These are phyloP conservation scores for Drosophila maculinotata DNA, from an alignment of 2,888 invertebrate genomes.

Conservation along the genomic window DNA sequence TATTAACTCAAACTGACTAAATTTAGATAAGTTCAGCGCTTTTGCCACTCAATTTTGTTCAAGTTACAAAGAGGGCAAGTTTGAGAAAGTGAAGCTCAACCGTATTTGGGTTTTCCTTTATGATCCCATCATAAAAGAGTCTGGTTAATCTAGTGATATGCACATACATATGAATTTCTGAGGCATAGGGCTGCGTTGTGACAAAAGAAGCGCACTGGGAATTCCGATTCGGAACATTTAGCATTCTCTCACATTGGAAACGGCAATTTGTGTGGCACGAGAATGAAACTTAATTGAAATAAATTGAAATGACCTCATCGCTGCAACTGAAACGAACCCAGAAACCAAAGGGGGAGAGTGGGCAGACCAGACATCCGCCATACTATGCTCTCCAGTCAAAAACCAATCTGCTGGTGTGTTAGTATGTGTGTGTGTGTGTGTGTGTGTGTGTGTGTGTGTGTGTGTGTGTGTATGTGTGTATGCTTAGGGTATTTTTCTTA, in stretches of 20 bases:
- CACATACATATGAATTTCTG: neutral
- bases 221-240: slow-evolving; percentile 3
- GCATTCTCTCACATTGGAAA: slow-evolving; percentile 26
- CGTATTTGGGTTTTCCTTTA: neutral
- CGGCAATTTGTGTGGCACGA: slow-evolving; percentile 25
- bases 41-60: too few species aligned
- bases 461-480: slow-evolving; percentile 9
- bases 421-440: slow-evolving; percentile 4
- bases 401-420: slow-evolving; percentile 35
- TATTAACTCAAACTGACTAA: too few species aligned
- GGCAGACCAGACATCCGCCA: slow-evolving; percentile 47
- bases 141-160: neutral
- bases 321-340: slow-evolving; percentile 34
- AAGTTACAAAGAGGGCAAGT: too few species aligned
- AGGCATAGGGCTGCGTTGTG: neutral
- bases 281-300: slow-evolving; percentile 82
- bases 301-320: slow-evolving; percentile 84
- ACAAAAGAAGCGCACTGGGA: neutral
- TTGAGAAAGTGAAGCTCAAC: too few species aligned
- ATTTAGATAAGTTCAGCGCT: too few species aligned
- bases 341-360: neutral
- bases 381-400: slow-evolving; percentile 35
- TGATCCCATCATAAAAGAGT: slow-evolving; percentile 12
- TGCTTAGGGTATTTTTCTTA: slow-evolving; percentile 77
- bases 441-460: slow-evolving; percentile 5